Percentiles rank a stretch among this genome's conserved stretches.
Conservation (phyloP, 2,797 vertebrate species). For the Accipiter superciliosus region DNA sequence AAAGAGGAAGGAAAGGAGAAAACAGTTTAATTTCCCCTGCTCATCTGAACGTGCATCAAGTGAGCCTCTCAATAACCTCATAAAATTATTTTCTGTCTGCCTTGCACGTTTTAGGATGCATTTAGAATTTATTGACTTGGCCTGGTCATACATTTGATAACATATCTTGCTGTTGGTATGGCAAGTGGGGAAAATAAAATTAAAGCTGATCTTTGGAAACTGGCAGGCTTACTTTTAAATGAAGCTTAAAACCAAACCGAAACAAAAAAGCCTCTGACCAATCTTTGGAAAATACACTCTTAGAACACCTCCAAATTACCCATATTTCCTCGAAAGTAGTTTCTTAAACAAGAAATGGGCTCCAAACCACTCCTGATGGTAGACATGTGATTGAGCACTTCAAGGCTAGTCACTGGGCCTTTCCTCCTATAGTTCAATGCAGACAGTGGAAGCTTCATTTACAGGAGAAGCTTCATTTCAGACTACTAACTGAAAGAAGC, state of each 20-base stretch:
- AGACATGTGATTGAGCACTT: not conserved
- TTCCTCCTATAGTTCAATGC: fast-evolving
- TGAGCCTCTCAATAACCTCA: not conserved
- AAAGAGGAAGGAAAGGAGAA: not conserved
- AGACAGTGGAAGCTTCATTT: not conserved
- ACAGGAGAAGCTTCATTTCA: not conserved
- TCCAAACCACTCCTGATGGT: not conserved
- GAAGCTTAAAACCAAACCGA: not conserved
- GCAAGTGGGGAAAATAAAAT: not conserved
- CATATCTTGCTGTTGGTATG: not conserved
- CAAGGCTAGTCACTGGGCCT: not conserved
- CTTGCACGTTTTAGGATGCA: not conserved
- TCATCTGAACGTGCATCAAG: not conserved
- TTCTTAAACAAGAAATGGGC: not conserved
- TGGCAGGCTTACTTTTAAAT: not conserved
- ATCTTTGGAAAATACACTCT: not conserved
- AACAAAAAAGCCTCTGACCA: not conserved
- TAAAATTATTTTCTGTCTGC: not conserved
- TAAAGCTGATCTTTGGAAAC: not conserved
- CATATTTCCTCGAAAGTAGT: not conserved
- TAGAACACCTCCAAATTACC: not conserved
- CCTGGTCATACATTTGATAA: not conserved
- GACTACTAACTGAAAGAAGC: not conserved
- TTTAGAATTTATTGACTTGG: constrained; percentile 32
- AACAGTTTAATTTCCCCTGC: constrained; percentile 17